Percentiles rank a stretch among this genome's conserved stretches.
Evolutionary conservation across 2,797 vertebrate species (phyloP).

Genomic region (Neomorphus geoffroyi): DNA sequence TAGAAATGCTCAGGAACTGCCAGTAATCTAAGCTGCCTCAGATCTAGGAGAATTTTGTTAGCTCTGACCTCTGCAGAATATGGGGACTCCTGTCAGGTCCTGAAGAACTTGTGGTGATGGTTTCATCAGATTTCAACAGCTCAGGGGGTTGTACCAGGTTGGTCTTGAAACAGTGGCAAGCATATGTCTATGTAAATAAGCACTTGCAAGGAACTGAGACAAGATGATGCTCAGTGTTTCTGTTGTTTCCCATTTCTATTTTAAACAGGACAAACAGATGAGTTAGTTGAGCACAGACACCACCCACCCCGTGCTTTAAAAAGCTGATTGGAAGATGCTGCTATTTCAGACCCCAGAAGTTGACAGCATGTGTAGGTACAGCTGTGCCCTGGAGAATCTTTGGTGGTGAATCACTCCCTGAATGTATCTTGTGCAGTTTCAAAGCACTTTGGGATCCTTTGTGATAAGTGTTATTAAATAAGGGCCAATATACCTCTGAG

Average conservation of each 20-base stretch:
- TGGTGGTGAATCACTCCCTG: background rate
- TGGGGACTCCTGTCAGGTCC: background rate
- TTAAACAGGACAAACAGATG: background rate
- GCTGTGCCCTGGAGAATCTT: background rate
- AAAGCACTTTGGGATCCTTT: background rate
- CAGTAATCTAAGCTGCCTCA: background rate
- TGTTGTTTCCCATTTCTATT: background rate
- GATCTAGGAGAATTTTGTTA: background rate
- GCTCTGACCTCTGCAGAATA: background rate
- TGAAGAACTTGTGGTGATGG: background rate
- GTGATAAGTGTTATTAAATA: background rate
- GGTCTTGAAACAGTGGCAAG: background rate
- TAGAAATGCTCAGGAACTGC: background rate
- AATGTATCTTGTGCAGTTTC: background rate
- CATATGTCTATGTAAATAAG: background rate
- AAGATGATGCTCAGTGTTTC: background rate
- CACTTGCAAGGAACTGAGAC: background rate
- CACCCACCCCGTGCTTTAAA: background rate
- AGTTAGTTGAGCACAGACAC: background rate
- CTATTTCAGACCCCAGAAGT: background rate
- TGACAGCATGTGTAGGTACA: background rate
- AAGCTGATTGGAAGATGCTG: background rate
- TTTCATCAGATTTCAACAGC: background rate
- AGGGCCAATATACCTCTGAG: background rate
- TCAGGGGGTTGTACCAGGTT: rapidly evolving